These are phyloP conservation scores for Heptranchias perlo DNA, from an alignment of 2,113 vertebrate species.

Conservation along the genomic window DNA sequence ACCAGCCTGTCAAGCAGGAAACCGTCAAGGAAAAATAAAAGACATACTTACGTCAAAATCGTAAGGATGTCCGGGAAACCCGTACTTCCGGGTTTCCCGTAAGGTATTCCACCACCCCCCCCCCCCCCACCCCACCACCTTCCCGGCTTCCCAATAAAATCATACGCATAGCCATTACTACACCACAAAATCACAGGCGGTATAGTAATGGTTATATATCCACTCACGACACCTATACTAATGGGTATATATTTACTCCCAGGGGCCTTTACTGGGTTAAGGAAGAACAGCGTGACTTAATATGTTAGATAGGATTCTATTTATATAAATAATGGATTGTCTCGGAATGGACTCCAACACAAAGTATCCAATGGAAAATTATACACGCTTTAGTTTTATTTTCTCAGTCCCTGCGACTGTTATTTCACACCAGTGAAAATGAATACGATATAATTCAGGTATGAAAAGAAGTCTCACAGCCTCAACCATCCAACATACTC, in stretches of 20 bases:
- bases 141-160: too few species aligned
- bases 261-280: not conserved
- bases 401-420: not conserved
- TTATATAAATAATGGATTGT: not conserved
- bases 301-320: not conserved
- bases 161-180: not conserved
- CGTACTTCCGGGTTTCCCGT: too few species aligned
- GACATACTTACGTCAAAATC: too few species aligned
- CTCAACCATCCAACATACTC: not conserved
- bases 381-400: constrained; percentile 1
- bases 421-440: constrained; percentile 9
- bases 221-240: not conserved
- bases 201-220: not conserved
- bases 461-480: not conserved
- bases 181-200: not conserved
- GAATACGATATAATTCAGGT: not conserved
- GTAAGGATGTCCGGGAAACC: too few species aligned
- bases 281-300: not conserved
- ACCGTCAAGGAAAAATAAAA: too few species aligned
- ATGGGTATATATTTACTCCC: not conserved
- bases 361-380: constrained; percentile 8
- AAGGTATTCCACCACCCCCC: too few species aligned
- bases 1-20: too few species aligned
- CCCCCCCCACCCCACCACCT: too few species aligned
- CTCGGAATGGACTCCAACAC: not conserved